phyloP scores from a whole-genome alignment of 2,888 invertebrate species.

The Melanophora roralis region DNA sequence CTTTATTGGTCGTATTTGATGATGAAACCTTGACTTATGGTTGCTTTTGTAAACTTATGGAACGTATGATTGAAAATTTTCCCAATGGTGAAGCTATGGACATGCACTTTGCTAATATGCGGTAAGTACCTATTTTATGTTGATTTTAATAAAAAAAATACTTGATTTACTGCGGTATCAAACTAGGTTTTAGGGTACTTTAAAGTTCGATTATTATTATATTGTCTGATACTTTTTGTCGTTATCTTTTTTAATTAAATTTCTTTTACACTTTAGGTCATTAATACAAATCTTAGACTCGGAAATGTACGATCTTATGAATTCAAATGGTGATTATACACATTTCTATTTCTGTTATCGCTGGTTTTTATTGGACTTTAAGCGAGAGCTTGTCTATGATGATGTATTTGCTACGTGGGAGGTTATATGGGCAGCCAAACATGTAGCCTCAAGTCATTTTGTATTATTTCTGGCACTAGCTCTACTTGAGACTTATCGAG shows the following conservation, averaged over 20 bases:
- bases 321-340: constrained; percentile 95
- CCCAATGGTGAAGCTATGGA: constrained; percentile 97
- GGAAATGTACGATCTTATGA: constrained; percentile 96
- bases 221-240: too few species aligned
- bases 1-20: constrained; percentile 92
- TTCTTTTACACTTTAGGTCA: constrained; percentile 81
- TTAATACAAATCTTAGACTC: constrained; percentile 93
- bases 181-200: too few species aligned
- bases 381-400: constrained; percentile 93
- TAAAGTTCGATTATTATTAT: too few species aligned
- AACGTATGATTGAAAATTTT: constrained; percentile 93
- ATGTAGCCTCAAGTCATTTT: constrained; percentile 91
- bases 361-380: constrained; percentile 97
- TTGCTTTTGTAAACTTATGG: constrained; percentile 94
- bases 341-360: constrained; percentile 99
- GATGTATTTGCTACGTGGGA: constrained; percentile 98
- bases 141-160: background rate
- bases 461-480: constrained; percentile 95
- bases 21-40: constrained; percentile 95
- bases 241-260: too few species aligned
- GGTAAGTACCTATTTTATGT: constrained; percentile 76
- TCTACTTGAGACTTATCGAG: constrained; percentile 92
- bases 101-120: constrained; percentile 96
- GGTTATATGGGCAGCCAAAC: constrained; percentile 94
- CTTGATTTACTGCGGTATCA: too few species aligned